Base-by-base conservation (phyloP, 2,797 vertebrate genomes). In the Parauchenoglanis punctatus region DNA sequence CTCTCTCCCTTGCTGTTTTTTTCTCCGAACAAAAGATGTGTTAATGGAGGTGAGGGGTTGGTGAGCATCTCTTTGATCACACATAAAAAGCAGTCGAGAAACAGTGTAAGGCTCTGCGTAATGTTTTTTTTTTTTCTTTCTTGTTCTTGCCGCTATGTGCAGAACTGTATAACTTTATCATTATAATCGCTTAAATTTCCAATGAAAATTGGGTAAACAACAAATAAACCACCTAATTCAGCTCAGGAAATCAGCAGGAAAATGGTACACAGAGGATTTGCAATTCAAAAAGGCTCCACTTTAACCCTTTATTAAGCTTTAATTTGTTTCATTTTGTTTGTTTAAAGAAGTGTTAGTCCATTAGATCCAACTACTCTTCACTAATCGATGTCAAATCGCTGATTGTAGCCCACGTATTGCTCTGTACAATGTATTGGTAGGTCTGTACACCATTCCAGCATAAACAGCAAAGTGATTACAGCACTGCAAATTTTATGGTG, bases 1-100 rank as follows among this genome's bases (percentile, higher is more conserved):
- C 2, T 76, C 75, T 28, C 77, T 25, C 54, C 10, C 31, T 59
- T 1, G 7, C 15, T 61, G 40, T 85, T 15, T 72, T 40, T 49
- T 40, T 61, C 40, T 84, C 12, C 1, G 10, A 73, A 59, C 46
- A 85, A 75, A 28, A 54, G 46, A 54, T 28, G 63, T 81, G 65
- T 12, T 73, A 72, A 86, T 73, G 78, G 85, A 72, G 77, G 85
- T 81, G 76, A 80, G 46, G 52, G 63, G 35, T 70, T 72, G 8
- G 20, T 23, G 54, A 28, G 28, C 63, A 70, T 63, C 35, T 59
- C 76, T 81, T 81, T 58, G 67, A 81, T 35, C 73, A 59, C 49
- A 86, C 31, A 68, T 70, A 54, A 86, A 46, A 68, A 44, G 56
- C 65, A 73, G 35, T 80, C 18, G 76, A 31, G 49, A 77, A 75